These are phyloP conservation scores for Andricus quercusramuli DNA, from an alignment of 2,888 invertebrate species.

Conservation along the genomic window DNA sequence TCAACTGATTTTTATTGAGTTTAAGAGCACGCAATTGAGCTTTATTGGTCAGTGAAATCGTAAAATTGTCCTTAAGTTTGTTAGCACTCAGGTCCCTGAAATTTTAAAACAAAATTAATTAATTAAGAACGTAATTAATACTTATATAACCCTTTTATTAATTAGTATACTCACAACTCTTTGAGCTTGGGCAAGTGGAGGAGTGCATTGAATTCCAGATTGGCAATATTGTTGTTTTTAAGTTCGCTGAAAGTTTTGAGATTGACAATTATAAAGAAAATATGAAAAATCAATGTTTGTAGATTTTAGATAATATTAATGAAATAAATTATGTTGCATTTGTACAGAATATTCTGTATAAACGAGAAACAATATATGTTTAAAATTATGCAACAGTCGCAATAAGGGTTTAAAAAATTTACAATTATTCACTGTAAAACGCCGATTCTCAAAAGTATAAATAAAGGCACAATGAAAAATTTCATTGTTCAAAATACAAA, in stretches of 20 bases:
- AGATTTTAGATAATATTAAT: no score
- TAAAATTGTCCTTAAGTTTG: slow-evolving; percentile 79
- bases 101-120: slow-evolving; percentile 25
- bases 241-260: slow-evolving; percentile 77
- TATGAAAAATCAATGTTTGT: neutral
- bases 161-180: slow-evolving; percentile 69
- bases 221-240: slow-evolving; percentile 78
- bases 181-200: slow-evolving; percentile 69
- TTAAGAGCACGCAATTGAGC: slow-evolving; percentile 80
- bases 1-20: slow-evolving; percentile 79
- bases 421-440: no score
- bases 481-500: no score
- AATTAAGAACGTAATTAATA: slow-evolving; percentile 1
- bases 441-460: no score
- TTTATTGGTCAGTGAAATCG: slow-evolving; percentile 79
- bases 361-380: neutral
- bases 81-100: slow-evolving; percentile 82
- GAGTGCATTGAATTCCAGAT: slow-evolving; percentile 72
- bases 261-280: neutral
- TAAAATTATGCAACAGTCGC: neutral
- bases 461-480: no score
- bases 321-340: neutral
- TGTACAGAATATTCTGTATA: neutral
- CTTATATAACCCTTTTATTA: neutral
- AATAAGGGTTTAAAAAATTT: neutral